phyloP scores from a whole-genome alignment of 2,888 invertebrate species.

The Dryobota labecula region DNA sequence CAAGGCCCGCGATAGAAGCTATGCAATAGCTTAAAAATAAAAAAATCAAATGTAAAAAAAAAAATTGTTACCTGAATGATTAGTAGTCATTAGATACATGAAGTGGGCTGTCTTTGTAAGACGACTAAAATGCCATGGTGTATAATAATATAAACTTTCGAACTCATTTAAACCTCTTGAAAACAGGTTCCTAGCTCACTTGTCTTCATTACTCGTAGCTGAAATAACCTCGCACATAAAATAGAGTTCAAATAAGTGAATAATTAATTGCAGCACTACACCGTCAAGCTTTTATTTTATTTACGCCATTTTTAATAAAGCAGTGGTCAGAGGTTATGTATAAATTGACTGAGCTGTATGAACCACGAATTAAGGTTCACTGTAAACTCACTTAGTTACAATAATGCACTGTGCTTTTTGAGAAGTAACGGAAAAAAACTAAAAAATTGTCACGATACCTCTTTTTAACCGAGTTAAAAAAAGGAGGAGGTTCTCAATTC shows the following conservation, averaged over 20 bases:
- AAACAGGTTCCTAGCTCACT: not conserved
- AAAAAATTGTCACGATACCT: too few species aligned
- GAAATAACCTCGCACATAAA: not conserved
- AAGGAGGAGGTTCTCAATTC: too few species aligned
- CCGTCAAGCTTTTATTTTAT: slow-evolving; percentile 53
- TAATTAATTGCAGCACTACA: slow-evolving; percentile 6
- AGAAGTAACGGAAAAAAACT: not conserved
- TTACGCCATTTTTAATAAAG: slow-evolving; percentile 56
- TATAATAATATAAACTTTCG: not conserved
- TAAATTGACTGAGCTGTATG: slow-evolving; percentile 42
- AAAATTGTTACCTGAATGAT: too few species aligned
- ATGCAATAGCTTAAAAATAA: too few species aligned
- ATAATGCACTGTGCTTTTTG: not conserved
- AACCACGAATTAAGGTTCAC: slow-evolving; percentile 1
- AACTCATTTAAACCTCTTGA: not conserved
- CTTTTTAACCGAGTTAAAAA: too few species aligned
- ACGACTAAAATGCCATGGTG: too few species aligned
- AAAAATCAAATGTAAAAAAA: too few species aligned
- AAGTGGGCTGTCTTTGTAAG: too few species aligned
- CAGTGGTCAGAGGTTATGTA: slow-evolving; percentile 45
- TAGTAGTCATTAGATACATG: too few species aligned
- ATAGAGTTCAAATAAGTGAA: not conserved
- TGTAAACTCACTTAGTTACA: not conserved
- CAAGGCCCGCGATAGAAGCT: too few species aligned
- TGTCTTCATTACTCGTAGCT: not conserved